Percentiles rank a stretch among this genome's conserved stretches.
Evolutionary conservation across 2,888 invertebrate species (phyloP).

Genomic region (Euspilapteryx auroguttella): DNA sequence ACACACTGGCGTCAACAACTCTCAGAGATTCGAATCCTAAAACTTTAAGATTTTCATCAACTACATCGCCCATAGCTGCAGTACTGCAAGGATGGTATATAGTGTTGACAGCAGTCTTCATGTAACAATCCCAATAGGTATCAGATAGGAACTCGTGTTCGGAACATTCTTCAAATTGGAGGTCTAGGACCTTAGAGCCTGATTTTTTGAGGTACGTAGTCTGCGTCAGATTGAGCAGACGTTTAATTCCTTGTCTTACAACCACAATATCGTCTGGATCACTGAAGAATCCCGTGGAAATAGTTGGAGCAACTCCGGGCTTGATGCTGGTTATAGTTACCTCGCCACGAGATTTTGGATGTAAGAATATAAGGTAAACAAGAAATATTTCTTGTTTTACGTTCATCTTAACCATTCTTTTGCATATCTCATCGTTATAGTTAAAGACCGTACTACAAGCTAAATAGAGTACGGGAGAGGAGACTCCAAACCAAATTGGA

Average conservation of each 20-base stretch:
- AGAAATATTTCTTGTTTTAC: background rate
- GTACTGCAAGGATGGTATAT: slow-evolving; percentile 1
- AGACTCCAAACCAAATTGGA: background rate
- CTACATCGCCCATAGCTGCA: slow-evolving; percentile 3
- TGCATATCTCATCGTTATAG: background rate
- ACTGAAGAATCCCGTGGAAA: background rate
- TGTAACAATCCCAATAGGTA: slow-evolving; percentile 65
- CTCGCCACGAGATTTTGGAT: background rate
- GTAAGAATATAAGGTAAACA: background rate
- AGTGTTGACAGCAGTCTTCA: slow-evolving; percentile 4
- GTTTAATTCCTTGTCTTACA: background rate
- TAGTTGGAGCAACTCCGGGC: background rate
- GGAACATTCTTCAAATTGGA: slow-evolving; percentile 39
- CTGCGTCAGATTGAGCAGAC: slow-evolving; percentile 9
- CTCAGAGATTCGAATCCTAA: slow-evolving; percentile 1
- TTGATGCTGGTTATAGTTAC: background rate
- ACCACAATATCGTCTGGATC: background rate
- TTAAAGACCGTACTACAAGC: background rate
- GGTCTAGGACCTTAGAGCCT: slow-evolving; percentile 31
- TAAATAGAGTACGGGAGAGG: background rate
- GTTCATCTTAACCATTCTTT: background rate
- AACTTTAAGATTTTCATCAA: slow-evolving; percentile 3
- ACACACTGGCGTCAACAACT: slow-evolving; percentile 4
- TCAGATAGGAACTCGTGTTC: slow-evolving; percentile 39
- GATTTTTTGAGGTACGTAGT: slow-evolving; percentile 33